Base-by-base conservation (phyloP, 2,888 invertebrate species). In the Petrolisthes cinctipes region DNA sequence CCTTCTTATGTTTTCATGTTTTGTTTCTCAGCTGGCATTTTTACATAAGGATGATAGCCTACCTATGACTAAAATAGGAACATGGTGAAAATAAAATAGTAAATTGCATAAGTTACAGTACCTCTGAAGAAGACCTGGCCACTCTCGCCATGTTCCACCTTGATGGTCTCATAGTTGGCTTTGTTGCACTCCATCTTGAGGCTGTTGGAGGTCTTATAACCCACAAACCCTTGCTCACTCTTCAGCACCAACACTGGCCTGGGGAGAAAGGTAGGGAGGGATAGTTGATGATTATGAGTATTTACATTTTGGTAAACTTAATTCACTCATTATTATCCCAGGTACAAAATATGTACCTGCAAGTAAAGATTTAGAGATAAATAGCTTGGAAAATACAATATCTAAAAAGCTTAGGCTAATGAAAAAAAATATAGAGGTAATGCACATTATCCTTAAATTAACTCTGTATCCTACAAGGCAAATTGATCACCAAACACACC, bases 171-270 rank as follows among this genome's bases (percentile, higher is more conserved):
- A 93, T 98, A 98, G 91, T 96, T 96, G 90, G 98, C 97, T 94
- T 98, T 98, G 94, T 98, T 98, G 94, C 98, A 98, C 94, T 98
- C 98, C 92, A 98, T 94, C 93, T 96, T 96, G 68, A 95, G 95
- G 92, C 96, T 96, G 68, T 95, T 94, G 0, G 95, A 94, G 84
- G 95, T 95, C 93, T 97, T 98, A 92, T 96, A 97, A 0, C 98
- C 98, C 88, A 99, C 98, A 93, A 98, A 98, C 75, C 99, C 99
- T 93, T 97, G 97, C 92, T 98, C 98, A 92, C 97, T 97, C 93
- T 98, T 97, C 92, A 99, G 94, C 92, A 99, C 97, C 92, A 99
- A 94, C 92, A 98, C 97, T 7, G 98, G 98, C 92, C 97, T 95
- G 93, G 23, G 23, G n/a, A 53, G 56, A 23, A 37, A 37, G 37